Evolutionary conservation across 2,888 invertebrate species (phyloP).

Genomic region (Epinotia demarniana): DNA sequence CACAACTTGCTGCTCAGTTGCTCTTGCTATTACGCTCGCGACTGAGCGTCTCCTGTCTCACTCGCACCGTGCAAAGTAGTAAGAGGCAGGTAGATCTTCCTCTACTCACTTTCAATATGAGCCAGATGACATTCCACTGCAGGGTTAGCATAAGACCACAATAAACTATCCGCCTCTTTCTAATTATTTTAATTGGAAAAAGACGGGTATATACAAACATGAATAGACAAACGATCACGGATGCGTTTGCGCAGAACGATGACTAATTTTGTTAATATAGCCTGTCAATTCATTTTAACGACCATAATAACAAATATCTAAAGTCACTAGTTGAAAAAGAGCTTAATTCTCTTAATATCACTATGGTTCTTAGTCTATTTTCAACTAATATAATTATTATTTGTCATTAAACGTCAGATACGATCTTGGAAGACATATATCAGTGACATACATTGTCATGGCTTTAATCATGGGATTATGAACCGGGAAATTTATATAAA

Average conservation of each 20-base stretch:
- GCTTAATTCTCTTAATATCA: background rate
- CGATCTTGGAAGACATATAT: conserved; percentile 9
- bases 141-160: too few relatives aligned
- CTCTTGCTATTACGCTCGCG: too few relatives aligned
- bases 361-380: background rate
- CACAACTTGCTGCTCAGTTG: too few relatives aligned
- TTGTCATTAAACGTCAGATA: conserved; percentile 14
- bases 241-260: background rate
- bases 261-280: conserved; percentile 22
- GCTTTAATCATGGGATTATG: background rate
- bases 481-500: conserved; percentile 4
- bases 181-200: too few relatives aligned
- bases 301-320: conserved; percentile 6
- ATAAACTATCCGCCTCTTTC: too few relatives aligned
- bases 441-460: background rate
- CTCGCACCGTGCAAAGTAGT: too few relatives aligned
- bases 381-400: background rate
- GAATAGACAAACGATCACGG: background rate
- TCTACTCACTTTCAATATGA: too few relatives aligned
- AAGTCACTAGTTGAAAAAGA: background rate
- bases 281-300: conserved; percentile 5
- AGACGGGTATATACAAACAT: background rate
- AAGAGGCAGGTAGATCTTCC: too few relatives aligned
- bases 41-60: too few relatives aligned
- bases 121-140: too few relatives aligned